Conservation (phyloP, 2,113 vertebrate species). For the Gobius niger region DNA sequence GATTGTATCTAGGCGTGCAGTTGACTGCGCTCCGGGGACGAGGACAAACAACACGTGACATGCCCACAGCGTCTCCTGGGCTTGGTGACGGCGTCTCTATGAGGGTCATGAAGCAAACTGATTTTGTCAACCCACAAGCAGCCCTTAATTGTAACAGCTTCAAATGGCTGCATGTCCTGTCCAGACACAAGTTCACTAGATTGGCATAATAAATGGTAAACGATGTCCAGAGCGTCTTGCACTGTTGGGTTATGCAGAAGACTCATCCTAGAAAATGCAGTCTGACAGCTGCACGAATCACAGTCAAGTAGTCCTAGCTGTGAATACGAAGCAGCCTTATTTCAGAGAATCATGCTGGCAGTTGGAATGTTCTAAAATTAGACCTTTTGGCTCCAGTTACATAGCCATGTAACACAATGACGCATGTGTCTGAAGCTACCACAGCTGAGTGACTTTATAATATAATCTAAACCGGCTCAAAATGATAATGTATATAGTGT, state of each 20-base stretch:
- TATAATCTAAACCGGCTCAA: constrained; percentile 13
- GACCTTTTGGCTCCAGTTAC: constrained; percentile 20
- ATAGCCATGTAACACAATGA: constrained; percentile 23
- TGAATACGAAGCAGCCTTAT: constrained; percentile 1
- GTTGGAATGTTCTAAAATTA: constrained; percentile 15
- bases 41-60: constrained; percentile 58
- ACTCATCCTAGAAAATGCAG: background rate
- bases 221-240: constrained; percentile 10
- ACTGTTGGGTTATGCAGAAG: background rate
- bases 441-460: constrained; percentile 5
- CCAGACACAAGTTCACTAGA: constrained; percentile 11
- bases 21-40: constrained; percentile 42
- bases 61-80: constrained; percentile 40
- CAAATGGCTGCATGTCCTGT: constrained; percentile 26
- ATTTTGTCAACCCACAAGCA: constrained; percentile 49
- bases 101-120: constrained; percentile 36
- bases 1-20: constrained; percentile 47
- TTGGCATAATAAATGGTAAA: constrained; percentile 30
- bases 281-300: background rate
- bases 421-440: background rate
- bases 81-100: constrained; percentile 37
- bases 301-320: background rate
- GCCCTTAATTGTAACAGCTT: constrained; percentile 48
- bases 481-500: constrained; percentile 14
- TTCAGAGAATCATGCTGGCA: background rate